These are phyloP conservation scores for Nasalis larvatus DNA, from an alignment of 2,113 vertebrate species.

Conservation along the genomic window DNA sequence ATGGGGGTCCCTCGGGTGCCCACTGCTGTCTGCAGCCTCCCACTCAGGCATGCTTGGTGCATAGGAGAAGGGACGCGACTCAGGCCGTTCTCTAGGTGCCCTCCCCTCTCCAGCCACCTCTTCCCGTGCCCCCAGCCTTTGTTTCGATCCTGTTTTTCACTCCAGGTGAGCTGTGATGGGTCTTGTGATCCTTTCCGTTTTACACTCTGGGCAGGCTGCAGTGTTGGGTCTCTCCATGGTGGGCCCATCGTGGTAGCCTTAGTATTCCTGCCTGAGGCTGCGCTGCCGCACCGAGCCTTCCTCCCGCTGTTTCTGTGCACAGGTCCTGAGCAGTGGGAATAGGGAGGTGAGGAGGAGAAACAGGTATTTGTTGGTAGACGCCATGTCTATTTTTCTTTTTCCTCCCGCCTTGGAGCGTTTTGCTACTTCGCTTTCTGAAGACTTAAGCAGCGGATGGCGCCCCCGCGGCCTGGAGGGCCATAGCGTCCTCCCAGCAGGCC, in stretches of 20 bases:
- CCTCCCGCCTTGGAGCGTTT: rapidly evolving
- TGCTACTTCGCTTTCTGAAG: neutral
- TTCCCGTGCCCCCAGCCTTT: neutral
- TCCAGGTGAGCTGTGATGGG: no score
- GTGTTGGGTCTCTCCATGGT: no score
- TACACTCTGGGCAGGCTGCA: no score
- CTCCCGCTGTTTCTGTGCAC: neutral
- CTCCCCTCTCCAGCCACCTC: no score
- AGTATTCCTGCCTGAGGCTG: neutral
- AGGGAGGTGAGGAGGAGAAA: neutral
- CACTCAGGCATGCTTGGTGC: rapidly evolving
- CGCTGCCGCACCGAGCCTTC: neutral
- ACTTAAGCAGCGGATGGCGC: rapidly evolving
- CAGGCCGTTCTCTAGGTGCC: neutral
- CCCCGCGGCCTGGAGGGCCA: neutral
- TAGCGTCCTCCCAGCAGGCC: rapidly evolving
- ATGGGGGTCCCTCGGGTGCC: neutral
- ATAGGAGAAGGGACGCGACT: rapidly evolving
- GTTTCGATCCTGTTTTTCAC: neutral
- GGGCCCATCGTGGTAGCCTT: no score
- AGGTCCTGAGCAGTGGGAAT: neutral
- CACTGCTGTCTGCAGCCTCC: neutral
- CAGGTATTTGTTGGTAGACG: rapidly evolving
- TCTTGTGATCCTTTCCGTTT: no score
- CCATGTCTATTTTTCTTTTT: rapidly evolving